A percentile compares a stretch with the other conserved stretches of the same genome.
Conservation (phyloP, 1,140 invertebrate species). For the Magallana ariakensis region DNA sequence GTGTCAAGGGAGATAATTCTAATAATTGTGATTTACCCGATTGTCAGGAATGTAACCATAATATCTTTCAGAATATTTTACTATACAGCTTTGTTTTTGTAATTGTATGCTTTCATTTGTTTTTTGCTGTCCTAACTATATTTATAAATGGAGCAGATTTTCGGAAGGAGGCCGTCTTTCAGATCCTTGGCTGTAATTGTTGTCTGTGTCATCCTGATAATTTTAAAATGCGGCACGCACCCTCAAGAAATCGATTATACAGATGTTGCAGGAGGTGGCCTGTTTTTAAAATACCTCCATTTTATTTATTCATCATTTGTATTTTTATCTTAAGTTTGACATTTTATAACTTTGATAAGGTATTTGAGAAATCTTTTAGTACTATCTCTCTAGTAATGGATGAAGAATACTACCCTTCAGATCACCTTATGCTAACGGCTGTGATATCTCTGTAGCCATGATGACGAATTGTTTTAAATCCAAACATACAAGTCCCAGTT, state of each 20-base stretch:
- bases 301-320: slow-evolving; percentile 58
- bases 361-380: slow-evolving; percentile 58
- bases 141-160: slow-evolving; percentile 59
- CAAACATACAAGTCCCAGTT: no score
- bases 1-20: slow-evolving; percentile 64
- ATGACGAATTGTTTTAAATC: no score
- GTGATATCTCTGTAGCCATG: background rate
- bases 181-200: slow-evolving; percentile 65
- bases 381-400: slow-evolving; percentile 60
- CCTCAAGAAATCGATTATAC: slow-evolving; percentile 45
- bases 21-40: slow-evolving; percentile 66
- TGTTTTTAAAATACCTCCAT: slow-evolving; percentile 64
- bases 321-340: slow-evolving; percentile 49
- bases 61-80: slow-evolving; percentile 51
- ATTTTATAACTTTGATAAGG: slow-evolving; percentile 1
- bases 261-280: slow-evolving; percentile 58
- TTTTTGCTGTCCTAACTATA: slow-evolving; percentile 61
- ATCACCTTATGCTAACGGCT: slow-evolving; percentile 70
- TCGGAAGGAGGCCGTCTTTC: slow-evolving; percentile 56
- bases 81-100: slow-evolving; percentile 50
- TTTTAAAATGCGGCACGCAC: slow-evolving; percentile 45
- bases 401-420: slow-evolving; percentile 73
- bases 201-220: slow-evolving; percentile 68
- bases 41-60: slow-evolving; percentile 65
- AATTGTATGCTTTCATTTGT: slow-evolving; percentile 60